Base-by-base conservation (phyloP, 2,888 invertebrate species). In the Apodemia duryi region DNA sequence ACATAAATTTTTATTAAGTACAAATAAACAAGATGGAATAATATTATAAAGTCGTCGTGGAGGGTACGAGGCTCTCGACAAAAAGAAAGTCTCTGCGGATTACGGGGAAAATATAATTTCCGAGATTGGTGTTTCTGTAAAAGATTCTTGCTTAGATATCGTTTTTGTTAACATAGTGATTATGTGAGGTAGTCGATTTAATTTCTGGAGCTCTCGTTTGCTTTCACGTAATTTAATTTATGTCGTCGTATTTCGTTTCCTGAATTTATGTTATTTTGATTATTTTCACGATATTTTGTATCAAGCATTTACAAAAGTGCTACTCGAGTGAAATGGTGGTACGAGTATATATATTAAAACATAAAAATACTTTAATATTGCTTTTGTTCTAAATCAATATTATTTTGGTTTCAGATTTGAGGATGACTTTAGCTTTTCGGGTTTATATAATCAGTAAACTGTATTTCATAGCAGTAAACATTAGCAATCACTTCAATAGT, bases 61-160 rank as follows among this genome's bases (percentile, higher is more conserved):
- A 57, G 57, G 54, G 57, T 49, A 49, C 49, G n/a, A 57, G 32
- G 32, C 57, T 13, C 57, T 57, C 57, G 57, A 57, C 57, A 57
- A 57, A 57, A 57, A 57, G 57, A 60, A 60, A 60, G 57, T 60
- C 57, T 60, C 57, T 32, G 72, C 70, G 75, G 80, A 81, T 83
- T 83, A 81, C 75, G 68, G 73, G 70, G 70, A 71, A 75, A 77
- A 82, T 75, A 80, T 81, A 78, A 84, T 82, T 82, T 79, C 74
- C 72, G 73, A 78, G 77, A 81, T 82, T 77, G 69, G 66, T 69
- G 66, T 66, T 54, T 65, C 51, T 41, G 65, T 46, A 65, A 64
- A 65, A 64, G 41, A 62, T 60, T 46, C 46, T 49, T 54, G 57
- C 62, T 66, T 60, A 51, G 35, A 51, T 64, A 67, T 60, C 57